phyloP scores from a whole-genome alignment of 2,797 vertebrate genomes.

The Pyrrhura leucotis region DNA sequence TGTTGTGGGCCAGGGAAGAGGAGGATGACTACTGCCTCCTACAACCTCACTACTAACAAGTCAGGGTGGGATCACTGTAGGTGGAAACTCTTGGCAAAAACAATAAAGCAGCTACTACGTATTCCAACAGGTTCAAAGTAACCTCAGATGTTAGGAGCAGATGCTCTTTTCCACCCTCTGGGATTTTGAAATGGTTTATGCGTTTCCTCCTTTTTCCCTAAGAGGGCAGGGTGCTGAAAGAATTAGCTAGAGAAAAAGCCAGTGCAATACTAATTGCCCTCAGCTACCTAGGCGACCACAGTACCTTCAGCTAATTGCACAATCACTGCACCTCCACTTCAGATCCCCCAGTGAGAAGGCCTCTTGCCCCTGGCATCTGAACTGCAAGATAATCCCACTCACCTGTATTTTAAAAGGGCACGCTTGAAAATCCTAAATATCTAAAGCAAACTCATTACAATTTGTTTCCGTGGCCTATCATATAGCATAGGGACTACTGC shows the following conservation, averaged over 20 bases:
- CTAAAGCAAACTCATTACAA: background rate
- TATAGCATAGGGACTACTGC: background rate
- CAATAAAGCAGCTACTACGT: slow-evolving; percentile 69
- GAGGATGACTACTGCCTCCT: slow-evolving; percentile 44
- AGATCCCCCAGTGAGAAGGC: slow-evolving; percentile 22
- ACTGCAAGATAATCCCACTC: slow-evolving; percentile 36
- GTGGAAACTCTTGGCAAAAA: slow-evolving; percentile 72
- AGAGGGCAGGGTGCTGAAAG: slow-evolving; percentile 64
- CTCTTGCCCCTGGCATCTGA: slow-evolving; percentile 4
- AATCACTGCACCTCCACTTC: background rate
- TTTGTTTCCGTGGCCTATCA: background rate
- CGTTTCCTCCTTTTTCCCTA: slow-evolving; percentile 61
- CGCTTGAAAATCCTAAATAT: background rate
- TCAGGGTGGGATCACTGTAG: slow-evolving; percentile 59
- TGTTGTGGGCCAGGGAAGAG: background rate
- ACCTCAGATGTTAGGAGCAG: slow-evolving; percentile 74
- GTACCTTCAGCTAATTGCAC: slow-evolving; percentile 54
- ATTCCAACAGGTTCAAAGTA: slow-evolving; percentile 78
- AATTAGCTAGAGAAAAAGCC: slow-evolving; percentile 48
- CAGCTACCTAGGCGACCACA: slow-evolving; percentile 39
- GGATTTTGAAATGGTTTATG: slow-evolving; percentile 67
- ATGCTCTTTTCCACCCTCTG: slow-evolving; percentile 69
- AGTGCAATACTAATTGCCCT: slow-evolving; percentile 53
- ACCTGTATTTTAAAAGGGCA: slow-evolving; percentile 45
- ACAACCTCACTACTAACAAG: slow-evolving; percentile 44